Evolutionary conservation across 2,113 vertebrate genomes (phyloP).

Genomic region (Willisornis vidua): DNA sequence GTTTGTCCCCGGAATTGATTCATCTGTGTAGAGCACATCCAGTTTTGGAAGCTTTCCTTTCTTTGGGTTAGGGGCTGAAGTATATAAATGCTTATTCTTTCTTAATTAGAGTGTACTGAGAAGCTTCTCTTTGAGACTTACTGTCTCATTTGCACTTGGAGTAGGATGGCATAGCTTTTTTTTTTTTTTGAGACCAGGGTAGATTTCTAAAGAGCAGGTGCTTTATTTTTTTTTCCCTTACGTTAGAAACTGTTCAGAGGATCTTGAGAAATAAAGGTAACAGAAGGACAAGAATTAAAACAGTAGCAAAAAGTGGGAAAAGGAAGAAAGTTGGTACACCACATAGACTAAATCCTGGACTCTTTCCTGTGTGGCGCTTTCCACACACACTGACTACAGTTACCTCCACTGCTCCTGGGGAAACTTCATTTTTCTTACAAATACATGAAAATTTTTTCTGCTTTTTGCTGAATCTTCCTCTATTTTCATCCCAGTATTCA

Average conservation of each 20-base stretch:
- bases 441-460: fast-evolving
- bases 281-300: neutral
- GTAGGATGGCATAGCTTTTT: neutral
- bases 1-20: neutral
- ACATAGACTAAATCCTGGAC: neutral
- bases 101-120: neutral
- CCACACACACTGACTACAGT: neutral
- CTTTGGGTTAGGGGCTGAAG: neutral
- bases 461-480: neutral
- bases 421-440: neutral
- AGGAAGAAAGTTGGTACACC: neutral
- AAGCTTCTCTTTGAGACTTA: neutral
- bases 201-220: neutral
- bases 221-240: neutral
- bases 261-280: neutral
- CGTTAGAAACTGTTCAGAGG: neutral
- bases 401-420: neutral
- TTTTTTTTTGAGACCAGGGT: neutral
- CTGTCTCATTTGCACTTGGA: neutral
- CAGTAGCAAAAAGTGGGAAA: neutral
- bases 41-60: neutral
- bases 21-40: neutral
- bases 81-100: neutral
- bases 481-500: neutral
- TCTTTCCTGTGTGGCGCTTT: neutral